Evolutionary conservation across 2,113 vertebrate genomes (phyloP).

Genomic region (Crotalus horridus): DNA sequence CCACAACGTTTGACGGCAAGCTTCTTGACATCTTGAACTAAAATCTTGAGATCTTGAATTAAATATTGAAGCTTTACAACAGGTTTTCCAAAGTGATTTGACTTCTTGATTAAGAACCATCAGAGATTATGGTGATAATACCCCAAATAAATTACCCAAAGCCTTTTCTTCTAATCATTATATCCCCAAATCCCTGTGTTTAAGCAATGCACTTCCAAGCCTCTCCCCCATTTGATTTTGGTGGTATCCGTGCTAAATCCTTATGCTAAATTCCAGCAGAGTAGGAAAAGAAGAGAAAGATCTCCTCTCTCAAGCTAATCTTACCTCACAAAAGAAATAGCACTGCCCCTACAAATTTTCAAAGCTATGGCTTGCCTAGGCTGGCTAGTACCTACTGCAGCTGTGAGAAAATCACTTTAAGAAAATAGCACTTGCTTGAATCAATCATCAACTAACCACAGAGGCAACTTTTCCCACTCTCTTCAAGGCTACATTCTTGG

Average conservation of each 20-base stretch:
- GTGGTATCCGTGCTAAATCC: not conserved
- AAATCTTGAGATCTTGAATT: not conserved
- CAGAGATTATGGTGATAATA: not conserved
- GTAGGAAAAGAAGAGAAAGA: not conserved
- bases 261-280: not conserved
- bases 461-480: conserved; percentile 10
- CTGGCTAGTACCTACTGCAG: not conserved
- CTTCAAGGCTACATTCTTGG: not conserved
- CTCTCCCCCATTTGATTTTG: not conserved
- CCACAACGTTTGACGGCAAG: not conserved
- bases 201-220: not conserved
- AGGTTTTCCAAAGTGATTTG: not conserved
- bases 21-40: not conserved
- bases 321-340: not conserved
- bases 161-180: not conserved
- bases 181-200: not conserved
- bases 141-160: not conserved
- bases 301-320: not conserved
- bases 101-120: not conserved
- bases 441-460: not conserved
- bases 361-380: not conserved
- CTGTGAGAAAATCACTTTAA: not conserved
- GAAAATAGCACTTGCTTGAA: not conserved
- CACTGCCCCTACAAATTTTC: accelerated
- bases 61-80: not conserved